Evolutionary conservation across 1,140 invertebrate genomes (phyloP), one percentile per base, ranked within the genome.

Genomic region (Myzus persicae): DNA sequence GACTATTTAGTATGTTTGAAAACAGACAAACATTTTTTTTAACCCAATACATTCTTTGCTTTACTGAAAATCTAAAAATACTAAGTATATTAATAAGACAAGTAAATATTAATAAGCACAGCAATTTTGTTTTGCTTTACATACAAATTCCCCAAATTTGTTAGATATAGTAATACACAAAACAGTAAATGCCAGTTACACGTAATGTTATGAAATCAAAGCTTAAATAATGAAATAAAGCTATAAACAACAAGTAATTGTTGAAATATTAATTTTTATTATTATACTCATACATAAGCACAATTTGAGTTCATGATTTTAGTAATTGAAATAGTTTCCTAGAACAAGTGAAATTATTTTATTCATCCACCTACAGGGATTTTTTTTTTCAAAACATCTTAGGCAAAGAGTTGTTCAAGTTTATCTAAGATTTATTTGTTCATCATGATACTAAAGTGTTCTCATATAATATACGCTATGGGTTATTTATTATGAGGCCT

Each of bases 251-350:
- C 1, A 90, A 40, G 22, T 26, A 40, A 26, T 90, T 40, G 18
- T 40, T 54, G 26, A 90, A 90, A 90, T 54, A 54, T n/a, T 26
- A 54, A 40, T 31, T 20, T 24, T 59, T 11, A 76, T n/a, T 36
- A 76, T 18, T 76, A n/a, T 76, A 40, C 26, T 67, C 36, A 51
- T 51, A 8, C 36, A 67, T 42, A 44, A 24, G 24, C 88, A 38
- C n/a, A 59, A 90, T 59, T 90, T 90, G 36, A 89, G 88, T 90
- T 90, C 54, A 11, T 2, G 38, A n/a, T 40, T 59, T 90, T 5
- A 31, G 4, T 18, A 0, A 1, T 4, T 18, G 0, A 40, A 36
- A 36, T 36, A 22, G 18, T 48, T 9, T 48, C 46, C 31, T 87
- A 67, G 2, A 67, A 76, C 31, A 67, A 67, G 26, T 31, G 9